These are phyloP conservation scores for Phoxinus phoxinus DNA, from an alignment of 2,113 vertebrate species.

Conservation along the genomic window DNA sequence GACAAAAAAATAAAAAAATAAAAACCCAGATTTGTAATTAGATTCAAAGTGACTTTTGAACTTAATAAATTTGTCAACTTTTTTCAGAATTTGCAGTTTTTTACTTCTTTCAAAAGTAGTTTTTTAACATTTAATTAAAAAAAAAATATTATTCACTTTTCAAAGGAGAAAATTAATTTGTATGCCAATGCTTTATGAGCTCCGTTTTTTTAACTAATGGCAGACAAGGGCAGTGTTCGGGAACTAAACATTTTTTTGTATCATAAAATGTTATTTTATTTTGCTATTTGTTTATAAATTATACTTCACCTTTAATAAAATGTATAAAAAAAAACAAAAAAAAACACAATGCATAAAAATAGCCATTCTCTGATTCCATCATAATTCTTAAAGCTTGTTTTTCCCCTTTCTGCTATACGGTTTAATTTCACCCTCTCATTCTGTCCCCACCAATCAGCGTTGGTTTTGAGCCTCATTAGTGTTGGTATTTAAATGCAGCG, in stretches of 20 bases:
- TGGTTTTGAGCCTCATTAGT: constrained; percentile 32
- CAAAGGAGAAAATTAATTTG: too few species aligned
- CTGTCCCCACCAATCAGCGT: neutral
- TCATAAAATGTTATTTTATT: too few species aligned
- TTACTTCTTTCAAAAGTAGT: too few species aligned
- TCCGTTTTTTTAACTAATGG: neutral
- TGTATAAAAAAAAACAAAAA: neutral
- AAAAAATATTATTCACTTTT: neutral
- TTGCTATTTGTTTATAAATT: neutral
- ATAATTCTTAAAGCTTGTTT: constrained; percentile 1
- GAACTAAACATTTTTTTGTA: neutral
- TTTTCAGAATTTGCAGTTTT: neutral
- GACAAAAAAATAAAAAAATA: too few species aligned
- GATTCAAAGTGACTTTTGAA: neutral
- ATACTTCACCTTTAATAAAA: neutral
- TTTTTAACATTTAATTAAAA: neutral
- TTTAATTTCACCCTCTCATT: neutral
- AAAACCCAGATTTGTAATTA: neutral
- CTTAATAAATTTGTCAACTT: neutral
- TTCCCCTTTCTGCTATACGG: neutral
- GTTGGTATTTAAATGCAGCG: constrained; percentile 33
- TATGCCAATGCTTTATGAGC: neutral
- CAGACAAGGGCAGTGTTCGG: neutral
- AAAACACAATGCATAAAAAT: neutral
- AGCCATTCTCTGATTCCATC: neutral